Evolutionary conservation across 2,888 invertebrate genomes (phyloP).

Genomic region (Drosophila atripex): DNA sequence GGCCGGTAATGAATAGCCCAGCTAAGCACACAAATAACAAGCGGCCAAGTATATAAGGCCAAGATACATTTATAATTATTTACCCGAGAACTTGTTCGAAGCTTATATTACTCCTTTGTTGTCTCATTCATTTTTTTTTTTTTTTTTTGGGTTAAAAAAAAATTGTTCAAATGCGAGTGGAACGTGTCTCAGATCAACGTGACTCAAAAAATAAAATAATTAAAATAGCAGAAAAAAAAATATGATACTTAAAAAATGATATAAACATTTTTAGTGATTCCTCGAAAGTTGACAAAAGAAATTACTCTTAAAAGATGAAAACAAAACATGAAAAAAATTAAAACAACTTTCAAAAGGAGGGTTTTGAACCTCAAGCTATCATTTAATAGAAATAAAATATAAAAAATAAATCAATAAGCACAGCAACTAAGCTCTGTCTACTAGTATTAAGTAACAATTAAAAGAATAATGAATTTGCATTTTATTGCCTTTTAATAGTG

Average conservation of each 20-base stretch:
- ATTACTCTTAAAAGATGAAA: not conserved
- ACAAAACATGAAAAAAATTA: too few species aligned
- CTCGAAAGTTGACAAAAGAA: not conserved
- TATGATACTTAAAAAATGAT: constrained; percentile 7
- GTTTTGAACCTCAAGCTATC: not conserved
- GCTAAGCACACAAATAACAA: constrained; percentile 57
- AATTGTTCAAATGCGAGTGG: constrained; percentile 40
- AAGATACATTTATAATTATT: constrained; percentile 61
- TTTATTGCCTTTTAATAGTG: constrained; percentile 11
- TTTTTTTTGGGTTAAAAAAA: constrained; percentile 16
- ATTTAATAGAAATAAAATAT: not conserved
- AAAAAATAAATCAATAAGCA: not conserved
- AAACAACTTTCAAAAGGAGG: too few species aligned
- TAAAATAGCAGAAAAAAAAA: constrained; percentile 25
- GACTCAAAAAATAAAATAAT: constrained; percentile 11
- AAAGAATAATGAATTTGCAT: constrained; percentile 4
- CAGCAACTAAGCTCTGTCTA: too few species aligned
- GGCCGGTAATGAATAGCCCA: constrained; percentile 31
- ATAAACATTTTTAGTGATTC: constrained; percentile 18
- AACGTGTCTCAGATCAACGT: constrained; percentile 42
- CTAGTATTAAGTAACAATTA: too few species aligned
- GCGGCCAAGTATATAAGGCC: constrained; percentile 28
- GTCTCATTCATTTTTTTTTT: constrained; percentile 4
- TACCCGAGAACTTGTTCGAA: constrained; percentile 70
- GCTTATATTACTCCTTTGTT: constrained; percentile 37